Percentiles rank a stretch among this genome's conserved stretches.
Evolutionary conservation across 2,888 invertebrate genomes (phyloP).

Genomic region (Protodeltote pygarga): DNA sequence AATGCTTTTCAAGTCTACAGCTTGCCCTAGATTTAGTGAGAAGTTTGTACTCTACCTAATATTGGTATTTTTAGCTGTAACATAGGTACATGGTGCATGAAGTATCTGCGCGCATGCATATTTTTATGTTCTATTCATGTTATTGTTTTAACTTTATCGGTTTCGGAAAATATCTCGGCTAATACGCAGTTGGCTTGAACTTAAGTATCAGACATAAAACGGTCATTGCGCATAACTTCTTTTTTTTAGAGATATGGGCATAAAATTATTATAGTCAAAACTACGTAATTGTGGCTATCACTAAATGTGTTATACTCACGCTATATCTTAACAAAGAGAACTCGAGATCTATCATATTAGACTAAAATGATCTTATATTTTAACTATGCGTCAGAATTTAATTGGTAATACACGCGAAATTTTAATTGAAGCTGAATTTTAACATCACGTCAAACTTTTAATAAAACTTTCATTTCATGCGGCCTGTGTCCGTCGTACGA

Average conservation of each 20-base stretch:
- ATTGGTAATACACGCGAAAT: too few relatives aligned
- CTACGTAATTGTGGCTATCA: slow-evolving; percentile 13
- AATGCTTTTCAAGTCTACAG: slow-evolving; percentile 26
- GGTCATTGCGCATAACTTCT: slow-evolving; percentile 36
- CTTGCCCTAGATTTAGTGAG: slow-evolving; percentile 29
- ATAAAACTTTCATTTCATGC: too few relatives aligned
- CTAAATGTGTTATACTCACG: too few relatives aligned
- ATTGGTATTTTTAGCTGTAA: slow-evolving; percentile 1
- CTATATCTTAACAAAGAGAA: too few relatives aligned
- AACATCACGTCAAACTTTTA: too few relatives aligned
- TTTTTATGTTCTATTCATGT: slow-evolving; percentile 2
- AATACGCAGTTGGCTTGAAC: slow-evolving; percentile 47
- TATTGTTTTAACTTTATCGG: slow-evolving; percentile 20
- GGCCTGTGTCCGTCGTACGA: too few relatives aligned
- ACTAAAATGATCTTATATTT: too few relatives aligned
- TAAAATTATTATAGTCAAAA: slow-evolving; percentile 19
- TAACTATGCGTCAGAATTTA: too few relatives aligned
- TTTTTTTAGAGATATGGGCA: slow-evolving; percentile 34
- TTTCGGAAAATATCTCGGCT: slow-evolving; percentile 22
- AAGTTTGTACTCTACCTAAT: slow-evolving; percentile 13
- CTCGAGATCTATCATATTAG: too few relatives aligned
- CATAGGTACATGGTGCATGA: not conserved
- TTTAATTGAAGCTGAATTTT: too few relatives aligned
- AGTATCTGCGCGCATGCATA: not conserved
- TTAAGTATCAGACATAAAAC: slow-evolving; percentile 39